phyloP scores from a whole-genome alignment of 2,888 invertebrate species.

The Parnassius orleans region DNA sequence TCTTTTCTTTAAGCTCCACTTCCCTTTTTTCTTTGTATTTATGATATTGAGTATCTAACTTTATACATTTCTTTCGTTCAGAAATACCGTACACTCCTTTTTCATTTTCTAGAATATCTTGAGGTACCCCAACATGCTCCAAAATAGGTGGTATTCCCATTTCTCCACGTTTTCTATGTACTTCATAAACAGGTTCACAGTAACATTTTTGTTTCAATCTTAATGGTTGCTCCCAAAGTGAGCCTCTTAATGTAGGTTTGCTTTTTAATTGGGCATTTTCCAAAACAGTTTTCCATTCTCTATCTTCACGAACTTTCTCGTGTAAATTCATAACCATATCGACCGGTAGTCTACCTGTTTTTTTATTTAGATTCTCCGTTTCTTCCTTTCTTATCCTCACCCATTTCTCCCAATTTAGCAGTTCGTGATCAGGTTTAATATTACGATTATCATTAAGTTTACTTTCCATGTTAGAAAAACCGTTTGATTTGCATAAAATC shows the following conservation, averaged over 20 bases:
- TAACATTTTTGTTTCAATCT: slow-evolving; percentile 55
- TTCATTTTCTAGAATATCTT: slow-evolving; percentile 53
- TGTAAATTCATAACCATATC: slow-evolving; percentile 65
- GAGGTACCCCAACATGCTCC: slow-evolving; percentile 63
- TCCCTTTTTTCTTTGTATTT: slow-evolving; percentile 54
- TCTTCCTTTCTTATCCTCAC: slow-evolving; percentile 61
- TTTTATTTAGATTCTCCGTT: slow-evolving; percentile 44
- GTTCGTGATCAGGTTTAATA: slow-evolving; percentile 51
- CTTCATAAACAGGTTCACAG: slow-evolving; percentile 59
- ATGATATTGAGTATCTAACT: slow-evolving; percentile 49
- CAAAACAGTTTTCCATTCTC: slow-evolving; percentile 57
- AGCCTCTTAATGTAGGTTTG: slow-evolving; percentile 49
- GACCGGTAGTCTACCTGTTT: slow-evolving; percentile 45
- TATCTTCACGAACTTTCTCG: slow-evolving; percentile 52
- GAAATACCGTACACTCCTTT: slow-evolving; percentile 51
- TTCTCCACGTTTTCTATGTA: slow-evolving; percentile 56
- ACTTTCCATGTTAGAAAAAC: slow-evolving; percentile 24
- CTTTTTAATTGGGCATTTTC: slow-evolving; percentile 59
- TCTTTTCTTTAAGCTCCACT: slow-evolving; percentile 44
- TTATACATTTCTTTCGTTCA: slow-evolving; percentile 40
- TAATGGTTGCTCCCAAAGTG: slow-evolving; percentile 55
- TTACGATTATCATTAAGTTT: slow-evolving; percentile 28
- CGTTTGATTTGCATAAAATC: not conserved
- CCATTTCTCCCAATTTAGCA: slow-evolving; percentile 69
- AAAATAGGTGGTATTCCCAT: slow-evolving; percentile 51